phyloP scores from a whole-genome alignment of 2,888 invertebrate genomes.

The Torymus texanus region DNA sequence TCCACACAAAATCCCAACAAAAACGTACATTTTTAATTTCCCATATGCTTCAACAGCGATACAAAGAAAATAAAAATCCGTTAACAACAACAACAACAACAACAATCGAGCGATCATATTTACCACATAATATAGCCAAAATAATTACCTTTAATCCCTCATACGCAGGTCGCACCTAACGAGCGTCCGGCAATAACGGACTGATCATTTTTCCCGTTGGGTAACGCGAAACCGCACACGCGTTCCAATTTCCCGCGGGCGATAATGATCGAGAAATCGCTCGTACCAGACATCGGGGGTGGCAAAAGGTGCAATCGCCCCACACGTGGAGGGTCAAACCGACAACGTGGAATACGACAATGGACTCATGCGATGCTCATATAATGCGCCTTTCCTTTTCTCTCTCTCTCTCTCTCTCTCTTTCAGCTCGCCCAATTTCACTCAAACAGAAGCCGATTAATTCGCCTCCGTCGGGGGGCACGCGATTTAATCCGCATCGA shows the following conservation, averaged over 20 bases:
- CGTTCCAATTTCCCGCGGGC: conserved; percentile 28
- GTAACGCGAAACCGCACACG: conserved; percentile 7
- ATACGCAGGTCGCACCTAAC: conserved; percentile 16
- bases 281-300: not conserved
- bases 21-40: no score
- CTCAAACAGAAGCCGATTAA: conserved; percentile 75
- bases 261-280: conserved; percentile 30
- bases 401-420: conserved; percentile 57
- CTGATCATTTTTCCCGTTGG: conserved; percentile 31
- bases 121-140: not conserved
- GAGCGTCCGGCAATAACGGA: conserved; percentile 22
- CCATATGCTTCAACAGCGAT: no score
- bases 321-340: not conserved
- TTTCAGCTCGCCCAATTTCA: conserved; percentile 73
- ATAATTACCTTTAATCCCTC: conserved; percentile 20
- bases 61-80: no score
- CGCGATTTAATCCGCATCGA: conserved; percentile 71
- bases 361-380: conserved; percentile 20
- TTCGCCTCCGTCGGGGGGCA: conserved; percentile 66
- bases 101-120: no score
- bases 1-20: no score
- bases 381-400: conserved; percentile 12
- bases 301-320: no score
- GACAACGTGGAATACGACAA: conserved; percentile 19
- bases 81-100: no score